phyloP scores from a whole-genome alignment of 2,888 invertebrate species.

The Gonocerus acuteangulatus region DNA sequence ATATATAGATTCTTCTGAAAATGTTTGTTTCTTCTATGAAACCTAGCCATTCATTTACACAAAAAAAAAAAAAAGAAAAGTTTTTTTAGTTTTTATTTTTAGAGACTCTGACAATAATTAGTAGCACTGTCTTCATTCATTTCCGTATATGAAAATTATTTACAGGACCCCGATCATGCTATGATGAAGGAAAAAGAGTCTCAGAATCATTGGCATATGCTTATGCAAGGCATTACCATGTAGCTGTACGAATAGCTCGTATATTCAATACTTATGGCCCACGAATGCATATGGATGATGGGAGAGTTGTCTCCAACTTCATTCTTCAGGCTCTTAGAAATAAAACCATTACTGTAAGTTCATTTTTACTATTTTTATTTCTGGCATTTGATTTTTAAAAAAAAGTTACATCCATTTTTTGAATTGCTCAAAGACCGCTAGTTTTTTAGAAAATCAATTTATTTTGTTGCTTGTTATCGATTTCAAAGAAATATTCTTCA shows the following conservation, averaged over 20 bases:
- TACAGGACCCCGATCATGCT: constrained; percentile 86
- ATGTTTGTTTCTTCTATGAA: no score
- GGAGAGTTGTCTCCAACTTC: constrained; percentile 96
- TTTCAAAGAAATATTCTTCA: no score
- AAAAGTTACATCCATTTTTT: no score
- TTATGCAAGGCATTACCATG: constrained; percentile 93
- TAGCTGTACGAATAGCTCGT: constrained; percentile 89
- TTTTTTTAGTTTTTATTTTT: no score
- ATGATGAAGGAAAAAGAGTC: constrained; percentile 98
- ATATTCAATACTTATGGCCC: constrained; percentile 99
- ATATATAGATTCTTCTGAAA: no score
- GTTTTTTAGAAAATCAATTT: neutral
- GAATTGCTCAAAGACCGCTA: neutral
- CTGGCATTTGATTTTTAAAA: neutral
- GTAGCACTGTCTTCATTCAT: no score
- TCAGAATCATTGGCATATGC: constrained; percentile 94
- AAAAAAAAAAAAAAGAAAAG: no score
- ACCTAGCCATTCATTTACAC: no score
- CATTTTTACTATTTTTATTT: neutral
- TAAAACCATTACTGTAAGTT: constrained; percentile 83
- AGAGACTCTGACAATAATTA: no score
- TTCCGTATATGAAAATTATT: no score
- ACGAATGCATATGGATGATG: constrained; percentile 97
- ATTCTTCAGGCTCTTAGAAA: constrained; percentile 92
- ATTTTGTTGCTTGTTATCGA: neutral